phyloP scores from a whole-genome alignment of 1,140 invertebrate genomes.

The Linepithema humile region DNA sequence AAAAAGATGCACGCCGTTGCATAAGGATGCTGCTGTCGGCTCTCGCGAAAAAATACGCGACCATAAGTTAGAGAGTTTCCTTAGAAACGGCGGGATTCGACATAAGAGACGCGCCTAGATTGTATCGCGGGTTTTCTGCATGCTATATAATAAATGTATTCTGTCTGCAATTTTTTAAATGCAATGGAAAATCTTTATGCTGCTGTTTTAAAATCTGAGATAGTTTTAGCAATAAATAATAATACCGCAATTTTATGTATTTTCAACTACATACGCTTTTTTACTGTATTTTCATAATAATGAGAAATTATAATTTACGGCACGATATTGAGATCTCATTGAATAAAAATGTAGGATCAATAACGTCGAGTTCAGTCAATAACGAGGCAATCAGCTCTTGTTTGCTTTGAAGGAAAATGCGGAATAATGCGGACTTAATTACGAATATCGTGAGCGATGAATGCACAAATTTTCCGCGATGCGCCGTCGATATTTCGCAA shows the following conservation, averaged over 20 bases:
- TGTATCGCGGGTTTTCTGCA: neutral
- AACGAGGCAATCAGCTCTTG: neutral
- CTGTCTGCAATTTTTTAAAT: neutral
- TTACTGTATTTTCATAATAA: neutral
- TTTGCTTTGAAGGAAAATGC: neutral
- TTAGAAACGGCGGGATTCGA: neutral
- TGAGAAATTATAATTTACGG: too few relatives aligned
- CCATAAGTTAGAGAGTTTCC: neutral
- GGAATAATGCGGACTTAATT: neutral
- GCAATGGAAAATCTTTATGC: neutral
- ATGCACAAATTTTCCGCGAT: neutral
- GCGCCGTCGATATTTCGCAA: neutral
- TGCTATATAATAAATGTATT: neutral
- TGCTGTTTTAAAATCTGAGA: neutral
- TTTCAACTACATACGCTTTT: neutral
- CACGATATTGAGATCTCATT: too few relatives aligned
- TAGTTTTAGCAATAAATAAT: neutral
- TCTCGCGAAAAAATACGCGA: constrained; percentile 15
- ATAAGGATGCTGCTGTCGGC: constrained; percentile 11
- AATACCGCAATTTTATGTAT: neutral
- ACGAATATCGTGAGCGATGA: neutral
- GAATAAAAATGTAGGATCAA: neutral
- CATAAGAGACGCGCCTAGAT: neutral
- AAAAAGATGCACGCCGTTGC: constrained; percentile 27
- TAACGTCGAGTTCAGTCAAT: neutral